Evolutionary conservation across 2,113 vertebrate genomes (phyloP), one percentile per base, ranked within the genome.

Genomic region (Loxodonta africana): DNA sequence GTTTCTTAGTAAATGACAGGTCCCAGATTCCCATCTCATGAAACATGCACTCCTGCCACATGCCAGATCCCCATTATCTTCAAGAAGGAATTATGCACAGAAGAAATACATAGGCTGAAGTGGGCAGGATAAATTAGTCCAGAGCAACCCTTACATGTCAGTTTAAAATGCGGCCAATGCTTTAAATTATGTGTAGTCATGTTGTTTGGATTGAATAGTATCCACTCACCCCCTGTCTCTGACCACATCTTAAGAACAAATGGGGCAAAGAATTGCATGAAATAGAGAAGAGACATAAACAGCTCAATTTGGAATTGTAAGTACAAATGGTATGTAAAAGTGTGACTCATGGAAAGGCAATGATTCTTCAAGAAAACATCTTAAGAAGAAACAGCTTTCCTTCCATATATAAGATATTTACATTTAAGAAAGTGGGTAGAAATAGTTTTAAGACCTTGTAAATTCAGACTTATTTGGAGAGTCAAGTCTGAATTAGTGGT

Each of bases 41-140:
- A 97, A 97, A 95, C 91, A 96, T 73, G 74, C 81, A 93, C 94
- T 95, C 53, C 76, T 96, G 87, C 60, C 76, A 96, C 93, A 96
- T 95, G 91, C 91, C 91, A 95, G 96, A 96, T 96, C 89, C 80
- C 88, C 94, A 97, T 97, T 98, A 97, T 94, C 78, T 97, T 97
- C 82, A 90, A 95, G 83, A 97, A 97, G 73, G 53, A 97, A 96
- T 96, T 97, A 97, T 91, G 95, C 82, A 86, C 74, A 83, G 95
- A 97, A 97, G 83, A 98, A 96, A 96, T 91, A 95, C 26, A 65
- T 90, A 91, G 91, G 48, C 85, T 96, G 94, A 95, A 96, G 95
- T 93, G 69, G 63, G 63, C 86, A 93, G 86, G 85, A 83, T 86
- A 96, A 98, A 97, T 90, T 96, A 94, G 88, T 90, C 30, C 28